A percentile compares a stretch with the other conserved stretches of the same genome.
phyloP scores from a whole-genome alignment of 2,113 vertebrate species.

The Hypocryptadius cinnamomeus region DNA sequence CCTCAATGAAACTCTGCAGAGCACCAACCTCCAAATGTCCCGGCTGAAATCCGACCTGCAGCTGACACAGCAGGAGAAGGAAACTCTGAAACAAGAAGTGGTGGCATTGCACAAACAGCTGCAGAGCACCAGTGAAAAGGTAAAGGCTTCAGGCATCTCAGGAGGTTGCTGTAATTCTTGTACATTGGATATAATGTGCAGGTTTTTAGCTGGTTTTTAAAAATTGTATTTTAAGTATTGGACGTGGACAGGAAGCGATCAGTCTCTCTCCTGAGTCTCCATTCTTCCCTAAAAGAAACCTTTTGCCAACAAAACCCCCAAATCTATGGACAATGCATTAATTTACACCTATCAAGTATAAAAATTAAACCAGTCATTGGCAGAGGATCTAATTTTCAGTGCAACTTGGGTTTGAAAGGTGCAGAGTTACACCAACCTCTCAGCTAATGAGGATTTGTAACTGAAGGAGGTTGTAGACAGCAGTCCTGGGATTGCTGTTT shows the following conservation, averaged over 20 bases:
- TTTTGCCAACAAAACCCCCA: background rate
- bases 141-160: background rate
- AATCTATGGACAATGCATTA: background rate
- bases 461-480: background rate
- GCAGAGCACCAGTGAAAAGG: conserved; percentile 78
- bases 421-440: background rate
- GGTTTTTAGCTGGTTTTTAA: background rate
- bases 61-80: conserved; percentile 80
- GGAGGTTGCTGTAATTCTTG: background rate
- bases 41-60: conserved; percentile 76
- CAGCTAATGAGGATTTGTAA: background rate
- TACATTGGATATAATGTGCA: fast-evolving
- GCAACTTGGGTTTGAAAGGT: background rate
- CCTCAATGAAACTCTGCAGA: conserved; percentile 75
- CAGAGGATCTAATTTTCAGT: background rate
- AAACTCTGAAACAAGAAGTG: conserved; percentile 80
- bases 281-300: background rate
- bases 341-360: background rate
- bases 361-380: background rate
- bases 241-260: fast-evolving
- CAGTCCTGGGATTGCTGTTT: background rate
- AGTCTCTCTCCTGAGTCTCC: background rate
- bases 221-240: background rate
- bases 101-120: conserved; percentile 77
- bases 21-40: conserved; percentile 72